These are phyloP conservation scores for Mellilla xanthometata DNA, from an alignment of 2,888 invertebrate genomes.

Conservation along the genomic window DNA sequence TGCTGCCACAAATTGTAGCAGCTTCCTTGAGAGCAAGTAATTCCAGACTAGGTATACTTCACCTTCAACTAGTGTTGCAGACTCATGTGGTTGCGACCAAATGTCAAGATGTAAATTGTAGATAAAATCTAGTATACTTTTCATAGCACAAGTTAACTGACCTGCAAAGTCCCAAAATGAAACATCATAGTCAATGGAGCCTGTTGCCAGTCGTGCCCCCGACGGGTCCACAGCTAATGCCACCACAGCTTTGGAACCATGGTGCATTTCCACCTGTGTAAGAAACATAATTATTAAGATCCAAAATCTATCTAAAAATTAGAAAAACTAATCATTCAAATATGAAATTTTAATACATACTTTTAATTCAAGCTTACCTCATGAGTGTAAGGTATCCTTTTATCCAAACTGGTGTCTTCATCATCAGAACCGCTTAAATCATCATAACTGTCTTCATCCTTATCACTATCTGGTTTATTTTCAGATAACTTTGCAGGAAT, in stretches of 20 bases:
- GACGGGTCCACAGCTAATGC: conserved; percentile 96
- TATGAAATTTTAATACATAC: no score
- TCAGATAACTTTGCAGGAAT: conserved; percentile 35
- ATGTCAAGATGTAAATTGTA: no score
- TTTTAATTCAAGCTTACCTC: conserved; percentile 76
- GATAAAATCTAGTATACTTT: no score
- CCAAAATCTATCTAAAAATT: no score
- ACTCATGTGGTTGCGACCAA: no score
- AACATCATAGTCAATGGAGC: conserved; percentile 97
- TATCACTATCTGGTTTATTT: conserved; percentile 33
- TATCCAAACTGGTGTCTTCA: conserved; percentile 71
- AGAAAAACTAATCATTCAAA: no score
- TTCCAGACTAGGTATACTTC: no score
- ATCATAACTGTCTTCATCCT: conserved; percentile 68
- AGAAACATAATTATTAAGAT: no score
- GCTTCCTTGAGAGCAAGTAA: no score
- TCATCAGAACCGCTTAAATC: conserved; percentile 76
- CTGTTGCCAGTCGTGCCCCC: conserved; percentile 94
- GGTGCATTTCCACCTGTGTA: conserved; percentile 88
- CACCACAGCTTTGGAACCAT: conserved; percentile 94
- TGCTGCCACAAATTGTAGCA: no score
- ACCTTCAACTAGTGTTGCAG: no score
- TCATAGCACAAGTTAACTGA: conserved; percentile 28
- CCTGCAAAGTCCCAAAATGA: conserved; percentile 98
- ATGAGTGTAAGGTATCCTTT: conserved; percentile 88